Evolutionary conservation across 1,140 invertebrate species (phyloP).

Genomic region (Drosophila guanche): DNA sequence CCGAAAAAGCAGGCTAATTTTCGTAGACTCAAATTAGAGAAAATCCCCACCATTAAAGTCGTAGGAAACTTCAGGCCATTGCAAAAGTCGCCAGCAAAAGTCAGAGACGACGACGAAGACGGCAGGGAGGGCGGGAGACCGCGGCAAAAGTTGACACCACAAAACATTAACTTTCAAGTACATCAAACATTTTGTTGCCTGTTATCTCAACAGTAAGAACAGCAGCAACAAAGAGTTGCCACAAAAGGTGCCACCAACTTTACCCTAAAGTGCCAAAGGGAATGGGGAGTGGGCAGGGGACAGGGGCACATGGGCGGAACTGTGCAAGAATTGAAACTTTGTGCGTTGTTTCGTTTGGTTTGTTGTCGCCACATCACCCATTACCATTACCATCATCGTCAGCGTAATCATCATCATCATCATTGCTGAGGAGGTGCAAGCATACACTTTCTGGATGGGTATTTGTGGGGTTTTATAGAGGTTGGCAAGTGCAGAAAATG

Average conservation of each 20-base stretch:
- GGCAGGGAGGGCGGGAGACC: conserved; percentile 9
- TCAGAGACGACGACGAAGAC: neutral
- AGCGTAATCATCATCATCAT: conserved; percentile 25
- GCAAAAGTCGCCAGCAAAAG: conserved; percentile 29
- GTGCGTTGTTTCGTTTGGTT: conserved; percentile 72
- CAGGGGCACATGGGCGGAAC: neutral
- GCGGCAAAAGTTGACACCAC: conserved; percentile 61
- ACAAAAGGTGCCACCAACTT: conserved; percentile 78
- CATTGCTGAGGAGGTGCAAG: neutral
- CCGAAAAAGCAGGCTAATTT: conserved; percentile 42
- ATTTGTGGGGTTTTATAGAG: too few relatives aligned
- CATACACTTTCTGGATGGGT: too few relatives aligned
- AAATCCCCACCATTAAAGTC: conserved; percentile 55
- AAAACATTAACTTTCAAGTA: conserved; percentile 79
- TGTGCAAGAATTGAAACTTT: conserved; percentile 66
- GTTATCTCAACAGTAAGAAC: conserved; percentile 59
- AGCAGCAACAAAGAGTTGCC: conserved; percentile 24
- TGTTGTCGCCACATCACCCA: conserved; percentile 9
- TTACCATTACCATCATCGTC: conserved; percentile 24
- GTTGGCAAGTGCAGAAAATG: too few relatives aligned
- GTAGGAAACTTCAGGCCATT: conserved; percentile 20
- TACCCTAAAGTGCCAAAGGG: conserved; percentile 48
- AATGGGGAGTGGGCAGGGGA: conserved; percentile 10
- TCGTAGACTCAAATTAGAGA: conserved; percentile 50
- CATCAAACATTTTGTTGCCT: conserved; percentile 79